Evolutionary conservation across 2,113 vertebrate species (phyloP), one percentile per base, ranked within the genome.

Genomic region (Polypterus bichir): DNA sequence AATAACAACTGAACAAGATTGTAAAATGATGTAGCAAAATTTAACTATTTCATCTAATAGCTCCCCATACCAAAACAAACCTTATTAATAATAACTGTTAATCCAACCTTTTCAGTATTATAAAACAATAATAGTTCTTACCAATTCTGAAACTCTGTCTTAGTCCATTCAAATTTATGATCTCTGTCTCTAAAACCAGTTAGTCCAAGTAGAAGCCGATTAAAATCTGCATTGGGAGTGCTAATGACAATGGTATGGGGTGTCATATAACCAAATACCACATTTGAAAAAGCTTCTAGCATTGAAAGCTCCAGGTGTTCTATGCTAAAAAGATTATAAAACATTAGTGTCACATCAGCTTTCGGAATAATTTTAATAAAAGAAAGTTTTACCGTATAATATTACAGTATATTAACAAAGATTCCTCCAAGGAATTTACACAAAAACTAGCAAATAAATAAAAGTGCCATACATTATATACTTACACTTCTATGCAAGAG

Each of bases 111-210:
- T 63, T 61, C 49, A 11, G 61, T 27, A 6, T 11, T 47, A 53
- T 48, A 44, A 7, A 53, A 7, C 0, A 0, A 61, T 1, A 4
- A 59, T 47, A 59, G 44, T 56, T 61, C 80, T 76, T 63, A 97
- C 96, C 96, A 99, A 53, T 71, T 84, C 76, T 86, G 83, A 76
- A 99, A 98, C 9, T 98, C 81, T 2, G 60, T 66, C 79, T 81
- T 83, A 64, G 65, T 89, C 94, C 95, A 98, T 74, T 99, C 94
- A 69, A 98, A 99, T 71, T 93, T 97, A 79, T 99, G 96, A 74
- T 97, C 93, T 2, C 73, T 70, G 70, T 96, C 81, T 66, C 96
- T 88, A 66, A 89, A 88, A 44, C 81, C 74, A 1, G 49, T 70
- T 52, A 83, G 63, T 67, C 79, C 72, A 49, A 86, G 82, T 44